Percentiles rank a stretch among this genome's conserved stretches.
Conservation (phyloP, 2,113 vertebrate genomes). For the Strigops habroptila region DNA sequence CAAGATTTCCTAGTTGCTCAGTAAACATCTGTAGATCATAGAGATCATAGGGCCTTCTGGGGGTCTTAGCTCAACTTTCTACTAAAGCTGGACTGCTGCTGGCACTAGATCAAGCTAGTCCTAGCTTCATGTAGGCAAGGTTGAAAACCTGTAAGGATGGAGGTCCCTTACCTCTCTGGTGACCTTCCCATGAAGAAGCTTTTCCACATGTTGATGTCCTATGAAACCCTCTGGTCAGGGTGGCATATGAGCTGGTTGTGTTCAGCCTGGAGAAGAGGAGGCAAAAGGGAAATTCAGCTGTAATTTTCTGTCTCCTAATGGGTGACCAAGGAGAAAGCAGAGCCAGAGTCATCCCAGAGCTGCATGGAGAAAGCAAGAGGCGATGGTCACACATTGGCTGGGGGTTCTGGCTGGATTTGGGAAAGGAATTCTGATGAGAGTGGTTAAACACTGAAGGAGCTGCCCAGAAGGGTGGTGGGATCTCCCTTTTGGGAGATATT, state of each 20-base stretch:
- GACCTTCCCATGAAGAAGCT: background rate
- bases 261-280: background rate
- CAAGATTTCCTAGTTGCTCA: background rate
- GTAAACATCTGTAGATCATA: background rate
- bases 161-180: background rate
- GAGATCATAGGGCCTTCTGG: background rate
- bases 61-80: background rate
- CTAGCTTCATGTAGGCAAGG: background rate
- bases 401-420: background rate
- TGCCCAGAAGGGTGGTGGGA: background rate
- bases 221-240: too few relatives aligned
- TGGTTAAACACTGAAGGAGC: background rate
- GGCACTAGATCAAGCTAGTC: background rate
- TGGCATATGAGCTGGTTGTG: background rate
- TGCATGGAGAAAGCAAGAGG: background rate
- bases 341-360: background rate
- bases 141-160: background rate
- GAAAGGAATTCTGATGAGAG: background rate
- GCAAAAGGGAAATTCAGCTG: background rate
- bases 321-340: background rate
- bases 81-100: background rate
- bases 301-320: background rate
- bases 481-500: background rate
- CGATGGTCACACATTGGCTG: rapidly evolving
- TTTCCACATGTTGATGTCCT: background rate